Evolutionary conservation across 2,888 invertebrate species (phyloP), one percentile per base, ranked within the genome.

Genomic region (Drosophila infuscata): DNA sequence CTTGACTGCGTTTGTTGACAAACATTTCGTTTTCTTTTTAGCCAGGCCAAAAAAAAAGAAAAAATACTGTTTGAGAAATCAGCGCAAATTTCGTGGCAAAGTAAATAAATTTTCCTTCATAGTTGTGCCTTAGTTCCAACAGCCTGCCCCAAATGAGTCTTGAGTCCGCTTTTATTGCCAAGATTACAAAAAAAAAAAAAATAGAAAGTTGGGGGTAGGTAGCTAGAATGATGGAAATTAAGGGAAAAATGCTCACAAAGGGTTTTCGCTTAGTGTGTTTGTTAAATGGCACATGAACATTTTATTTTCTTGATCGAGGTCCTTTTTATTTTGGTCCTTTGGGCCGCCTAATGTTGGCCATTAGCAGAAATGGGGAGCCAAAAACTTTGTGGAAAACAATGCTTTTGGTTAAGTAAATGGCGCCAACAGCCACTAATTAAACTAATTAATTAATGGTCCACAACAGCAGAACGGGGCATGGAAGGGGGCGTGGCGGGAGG

Each of bases 1-100:
- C 89, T 82, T 74, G 74, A 90, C 68, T 88, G 90, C 71, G 75
- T 83, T 78, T 90, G 90, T 88, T 87, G 87, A 87, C 89, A 90
- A 89, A 86, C 86, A 87, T 74, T 88, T 68, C 32, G n/a, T 9
- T 41, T 53, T 20, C 17, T 38, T 29, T 75, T 70, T 61, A 80
- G 89, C 74, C 66, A 64, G 85, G 73, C 76, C 66, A 90, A 73
- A 53, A 70, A 73, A 49, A 53, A 72, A 12, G 15, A 53, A 41
- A 9, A 46, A 46, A 46, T 25, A 25, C 46, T 15, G 54, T 5
- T 56, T n/a, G 62, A 41, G 41, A 81, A 91, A 88, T 89, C 87
- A 81, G 82, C 78, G 89, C 77, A 82, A 87, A 89, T 90, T 88
- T 87, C 83, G 89, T 88, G 85, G 88, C 82, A 87, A 85, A 85